Conservation (phyloP, 2,888 invertebrate species). For the Meloe dianella region DNA sequence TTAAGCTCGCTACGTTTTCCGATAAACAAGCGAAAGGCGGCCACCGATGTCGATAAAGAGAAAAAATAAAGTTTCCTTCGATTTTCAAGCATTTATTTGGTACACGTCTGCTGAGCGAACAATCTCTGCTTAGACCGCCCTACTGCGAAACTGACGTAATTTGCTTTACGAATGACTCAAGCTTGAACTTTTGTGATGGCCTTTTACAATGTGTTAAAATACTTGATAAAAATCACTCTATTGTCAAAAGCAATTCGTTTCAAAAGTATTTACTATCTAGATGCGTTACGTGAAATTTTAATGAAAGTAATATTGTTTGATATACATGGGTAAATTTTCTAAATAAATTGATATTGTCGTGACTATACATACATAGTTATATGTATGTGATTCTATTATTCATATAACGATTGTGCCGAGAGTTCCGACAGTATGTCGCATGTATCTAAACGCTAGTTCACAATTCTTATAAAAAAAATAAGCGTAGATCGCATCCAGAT, state of each 20-base stretch:
- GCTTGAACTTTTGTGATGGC: not conserved
- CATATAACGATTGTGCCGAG: slow-evolving; percentile 40
- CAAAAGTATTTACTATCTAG: not conserved
- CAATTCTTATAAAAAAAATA: slow-evolving; percentile 44
- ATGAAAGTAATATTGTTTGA: not conserved
- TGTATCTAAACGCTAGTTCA: slow-evolving; percentile 44
- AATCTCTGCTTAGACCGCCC: slow-evolving; percentile 49
- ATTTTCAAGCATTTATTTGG: slow-evolving; percentile 51
- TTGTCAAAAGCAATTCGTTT: no score
- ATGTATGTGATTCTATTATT: slow-evolving; percentile 42
- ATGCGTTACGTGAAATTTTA: not conserved
- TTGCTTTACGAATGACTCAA: not conserved
- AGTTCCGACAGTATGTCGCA: slow-evolving; percentile 49
- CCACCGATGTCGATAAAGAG: slow-evolving; percentile 57
- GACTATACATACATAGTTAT: no score
- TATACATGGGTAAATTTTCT: slow-evolving; percentile 1
- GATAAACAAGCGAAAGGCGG: slow-evolving; percentile 67
- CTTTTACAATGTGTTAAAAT: not conserved
- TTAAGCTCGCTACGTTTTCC: slow-evolving; percentile 59
- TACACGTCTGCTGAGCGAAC: slow-evolving; percentile 54
- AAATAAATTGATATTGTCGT: slow-evolving; percentile 27
- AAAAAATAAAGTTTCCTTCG: slow-evolving; percentile 55
- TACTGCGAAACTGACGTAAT: slow-evolving; percentile 24
- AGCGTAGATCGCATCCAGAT: slow-evolving; percentile 41
- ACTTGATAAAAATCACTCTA: not conserved